phyloP scores from a whole-genome alignment of 1,140 invertebrate genomes.

The Macrobrachium rosenbergii region DNA sequence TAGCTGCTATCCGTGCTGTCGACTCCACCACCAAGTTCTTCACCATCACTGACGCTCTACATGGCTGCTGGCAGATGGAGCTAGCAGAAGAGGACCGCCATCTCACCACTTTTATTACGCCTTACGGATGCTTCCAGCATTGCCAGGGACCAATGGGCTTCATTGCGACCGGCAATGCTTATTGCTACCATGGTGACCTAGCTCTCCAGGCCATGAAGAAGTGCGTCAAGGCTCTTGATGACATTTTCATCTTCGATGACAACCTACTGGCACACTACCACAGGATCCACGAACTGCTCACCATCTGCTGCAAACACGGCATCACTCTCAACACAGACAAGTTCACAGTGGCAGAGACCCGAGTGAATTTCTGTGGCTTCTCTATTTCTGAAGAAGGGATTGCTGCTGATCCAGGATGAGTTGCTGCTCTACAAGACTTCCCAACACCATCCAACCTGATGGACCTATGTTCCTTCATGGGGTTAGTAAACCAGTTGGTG shows the following conservation, averaged over 20 bases:
- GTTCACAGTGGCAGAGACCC: too few relatives aligned
- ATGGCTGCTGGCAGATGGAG: conserved; percentile 17
- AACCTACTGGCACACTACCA: neutral
- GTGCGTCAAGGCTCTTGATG: too few relatives aligned
- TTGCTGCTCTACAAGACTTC: too few relatives aligned
- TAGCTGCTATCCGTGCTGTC: neutral
- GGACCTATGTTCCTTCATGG: too few relatives aligned
- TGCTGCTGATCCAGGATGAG: too few relatives aligned
- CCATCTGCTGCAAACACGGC: neutral
- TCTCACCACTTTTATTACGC: neutral
- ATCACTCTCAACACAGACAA: neutral
- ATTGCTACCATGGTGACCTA: too few relatives aligned
- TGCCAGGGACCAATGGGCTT: neutral
- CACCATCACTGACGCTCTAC: neutral
- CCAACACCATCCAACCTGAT: too few relatives aligned
- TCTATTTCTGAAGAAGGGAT: too few relatives aligned
- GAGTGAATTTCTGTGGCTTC: too few relatives aligned
- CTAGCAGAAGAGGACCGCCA: neutral
- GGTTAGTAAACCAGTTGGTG: too few relatives aligned
- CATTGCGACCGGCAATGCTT: neutral
- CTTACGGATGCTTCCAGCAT: neutral
- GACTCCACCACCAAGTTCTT: too few relatives aligned
- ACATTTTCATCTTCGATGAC: neutral
- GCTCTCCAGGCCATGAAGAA: too few relatives aligned
- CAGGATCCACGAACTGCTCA: neutral